Evolutionary conservation across 2,113 vertebrate genomes (phyloP), one percentile per base, ranked within the genome.

Genomic region (Maccullochella peelii): DNA sequence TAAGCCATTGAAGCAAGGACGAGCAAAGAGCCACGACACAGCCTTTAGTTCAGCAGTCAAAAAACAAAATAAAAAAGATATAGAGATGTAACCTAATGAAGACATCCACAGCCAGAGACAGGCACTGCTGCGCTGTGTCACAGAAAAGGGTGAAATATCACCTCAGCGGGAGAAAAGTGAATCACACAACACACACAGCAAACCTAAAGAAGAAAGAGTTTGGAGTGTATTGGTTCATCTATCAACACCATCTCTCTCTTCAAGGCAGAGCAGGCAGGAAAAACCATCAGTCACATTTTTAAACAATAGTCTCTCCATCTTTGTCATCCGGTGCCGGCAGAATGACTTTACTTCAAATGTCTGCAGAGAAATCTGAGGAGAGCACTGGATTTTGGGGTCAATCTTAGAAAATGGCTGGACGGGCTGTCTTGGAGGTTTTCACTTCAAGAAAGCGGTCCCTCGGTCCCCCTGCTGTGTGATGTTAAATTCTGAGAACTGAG

Each of bases 201-300:
- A 85, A 78, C 75, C 84, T 86, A 70, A 85, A 91, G 92, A 93
- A 87, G 89, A 87, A 88, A 91, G 92, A 83, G 88, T 90, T 88
- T 66, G 84, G 71, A 83, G 91, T 90, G 85, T 93, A 86, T 93
- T 90, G 90, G 79, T 73, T 94, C 87, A 93, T 90, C 82, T 89
- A 93, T 94, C 94, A 95, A 67, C 67, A 92, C 84, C 90, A 84
- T 87, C 86, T 83, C 88, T 90, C 89, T 92, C 80, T 88, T 75
- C 54, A 50, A 90, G 92, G 87, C 65, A 84, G 83, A 86, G 83
- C 85, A 84, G 93, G 79, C 87, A 92, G 93, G 90, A 95, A 96
- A 33, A 96, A 94, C 92, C 94, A 95, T 94, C 92, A 93, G 90
- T 95, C 87, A 94, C 80, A 91, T 88, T 91, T 94, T 93, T 94